A percentile compares a stretch with the other conserved stretches of the same genome.
Conservation (phyloP, 2,113 vertebrate genomes). For the Sarotherodon lohbergeri region DNA sequence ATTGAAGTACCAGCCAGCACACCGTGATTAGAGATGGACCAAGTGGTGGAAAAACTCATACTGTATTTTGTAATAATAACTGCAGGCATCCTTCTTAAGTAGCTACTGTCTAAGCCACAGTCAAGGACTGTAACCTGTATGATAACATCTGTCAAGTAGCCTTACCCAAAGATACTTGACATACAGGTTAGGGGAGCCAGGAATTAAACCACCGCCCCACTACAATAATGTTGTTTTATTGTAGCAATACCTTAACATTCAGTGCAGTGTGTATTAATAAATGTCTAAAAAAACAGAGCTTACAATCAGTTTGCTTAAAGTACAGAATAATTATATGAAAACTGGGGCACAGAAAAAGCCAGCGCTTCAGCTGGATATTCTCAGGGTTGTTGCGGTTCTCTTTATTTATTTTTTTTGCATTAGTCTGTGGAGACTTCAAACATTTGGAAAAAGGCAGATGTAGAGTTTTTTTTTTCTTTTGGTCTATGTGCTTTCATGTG, state of each 20-base stretch:
- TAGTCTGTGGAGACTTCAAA: conserved; percentile 21
- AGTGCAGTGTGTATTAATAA: neutral
- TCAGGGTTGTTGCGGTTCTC: conserved; percentile 8
- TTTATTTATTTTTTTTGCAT: neutral
- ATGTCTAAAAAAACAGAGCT: neutral
- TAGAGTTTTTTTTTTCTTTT: neutral
- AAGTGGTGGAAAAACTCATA: neutral
- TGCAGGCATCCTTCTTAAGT: neutral
- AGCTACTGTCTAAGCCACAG: neutral
- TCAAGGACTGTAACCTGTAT: neutral
- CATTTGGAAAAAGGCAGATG: conserved; percentile 14
- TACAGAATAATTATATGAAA: neutral
- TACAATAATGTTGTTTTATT: neutral
- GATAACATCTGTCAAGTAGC: neutral
- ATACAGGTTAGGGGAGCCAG: neutral
- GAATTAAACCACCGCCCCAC: neutral
- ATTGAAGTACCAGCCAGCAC: neutral
- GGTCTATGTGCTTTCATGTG: neutral
- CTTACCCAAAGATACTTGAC: neutral
- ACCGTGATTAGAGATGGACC: neutral
- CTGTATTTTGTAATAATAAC: neutral
- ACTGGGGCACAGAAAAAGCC: neutral
- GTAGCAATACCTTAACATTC: neutral
- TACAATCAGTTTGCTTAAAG: neutral
- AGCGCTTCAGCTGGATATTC: neutral